Percentiles rank a stretch among this genome's conserved stretches.
These are phyloP conservation scores for Nymphicus hollandicus DNA, from an alignment of 2,113 vertebrate species.

Conservation along the genomic window DNA sequence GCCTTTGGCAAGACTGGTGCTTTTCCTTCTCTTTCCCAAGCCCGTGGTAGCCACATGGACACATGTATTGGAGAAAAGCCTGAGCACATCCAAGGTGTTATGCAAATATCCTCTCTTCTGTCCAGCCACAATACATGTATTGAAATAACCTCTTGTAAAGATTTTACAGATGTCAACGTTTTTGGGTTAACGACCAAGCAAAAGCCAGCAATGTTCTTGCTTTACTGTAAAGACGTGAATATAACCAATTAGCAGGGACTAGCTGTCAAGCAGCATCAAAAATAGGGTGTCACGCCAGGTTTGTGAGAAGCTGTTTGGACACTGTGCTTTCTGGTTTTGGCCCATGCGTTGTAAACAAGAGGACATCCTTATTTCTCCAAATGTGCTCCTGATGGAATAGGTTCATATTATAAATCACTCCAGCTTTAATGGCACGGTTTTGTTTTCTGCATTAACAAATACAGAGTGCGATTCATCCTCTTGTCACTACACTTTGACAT, in stretches of 20 bases:
- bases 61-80: not conserved
- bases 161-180: rapidly evolving
- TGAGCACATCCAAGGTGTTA: not conserved
- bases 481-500: not conserved
- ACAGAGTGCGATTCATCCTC: not conserved
- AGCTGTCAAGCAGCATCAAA: not conserved
- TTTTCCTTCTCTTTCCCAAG: conserved; percentile 26
- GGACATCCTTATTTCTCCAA: not conserved
- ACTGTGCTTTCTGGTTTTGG: not conserved
- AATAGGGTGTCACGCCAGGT: not conserved
- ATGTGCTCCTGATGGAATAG: not conserved
- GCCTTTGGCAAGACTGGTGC: conserved; percentile 17
- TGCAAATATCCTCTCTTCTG: not conserved
- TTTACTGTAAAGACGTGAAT: not conserved
- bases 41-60: not conserved
- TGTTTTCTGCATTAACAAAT: conserved; percentile 15
- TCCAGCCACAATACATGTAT: not conserved
- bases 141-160: not conserved
- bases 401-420: not conserved
- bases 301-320: not conserved
- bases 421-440: not conserved
- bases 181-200: not conserved
- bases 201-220: not conserved
- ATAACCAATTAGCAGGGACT: not conserved
- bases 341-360: not conserved